phyloP scores from a whole-genome alignment of 2,888 invertebrate genomes.

The Euplexia lucipara region DNA sequence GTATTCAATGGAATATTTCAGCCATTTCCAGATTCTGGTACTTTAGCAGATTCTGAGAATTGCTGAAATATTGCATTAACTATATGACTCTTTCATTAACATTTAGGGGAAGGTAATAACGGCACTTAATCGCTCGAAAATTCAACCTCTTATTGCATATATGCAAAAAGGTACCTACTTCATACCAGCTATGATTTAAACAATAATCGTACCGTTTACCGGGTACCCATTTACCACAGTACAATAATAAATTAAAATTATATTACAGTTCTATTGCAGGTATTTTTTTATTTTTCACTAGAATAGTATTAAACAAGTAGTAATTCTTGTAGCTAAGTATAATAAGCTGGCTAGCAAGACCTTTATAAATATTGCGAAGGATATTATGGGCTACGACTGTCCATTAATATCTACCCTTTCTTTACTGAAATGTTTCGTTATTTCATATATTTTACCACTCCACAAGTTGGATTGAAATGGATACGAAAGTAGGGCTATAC shows the following conservation, averaged over 20 bases:
- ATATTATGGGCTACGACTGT: slow-evolving; percentile 30
- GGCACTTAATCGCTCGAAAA: no score
- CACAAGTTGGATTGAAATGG: neutral
- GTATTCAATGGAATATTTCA: no score
- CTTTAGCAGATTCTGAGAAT: no score
- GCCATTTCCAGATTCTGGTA: no score
- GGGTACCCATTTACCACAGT: slow-evolving; percentile 33
- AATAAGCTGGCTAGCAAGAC: slow-evolving; percentile 17
- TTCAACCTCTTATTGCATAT: no score
- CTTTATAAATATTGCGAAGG: slow-evolving; percentile 36
- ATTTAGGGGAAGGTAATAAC: no score
- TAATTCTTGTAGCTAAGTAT: slow-evolving; percentile 20
- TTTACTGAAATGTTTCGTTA: slow-evolving; percentile 6
- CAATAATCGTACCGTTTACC: no score
- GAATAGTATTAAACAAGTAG: slow-evolving; percentile 15
- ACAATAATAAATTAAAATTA: slow-evolving; percentile 39
- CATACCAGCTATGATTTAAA: no score
- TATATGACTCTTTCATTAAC: no score
- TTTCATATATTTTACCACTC: slow-evolving; percentile 19
- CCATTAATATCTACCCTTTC: slow-evolving; percentile 15
- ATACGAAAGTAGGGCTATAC: slow-evolving; percentile 7
- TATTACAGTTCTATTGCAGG: slow-evolving; percentile 6
- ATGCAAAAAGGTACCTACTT: no score
- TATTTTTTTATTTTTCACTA: slow-evolving; percentile 31
- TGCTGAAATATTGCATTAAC: no score